phyloP scores from a whole-genome alignment of 2,888 invertebrate genomes.

The Lasioglossum malachurum region DNA sequence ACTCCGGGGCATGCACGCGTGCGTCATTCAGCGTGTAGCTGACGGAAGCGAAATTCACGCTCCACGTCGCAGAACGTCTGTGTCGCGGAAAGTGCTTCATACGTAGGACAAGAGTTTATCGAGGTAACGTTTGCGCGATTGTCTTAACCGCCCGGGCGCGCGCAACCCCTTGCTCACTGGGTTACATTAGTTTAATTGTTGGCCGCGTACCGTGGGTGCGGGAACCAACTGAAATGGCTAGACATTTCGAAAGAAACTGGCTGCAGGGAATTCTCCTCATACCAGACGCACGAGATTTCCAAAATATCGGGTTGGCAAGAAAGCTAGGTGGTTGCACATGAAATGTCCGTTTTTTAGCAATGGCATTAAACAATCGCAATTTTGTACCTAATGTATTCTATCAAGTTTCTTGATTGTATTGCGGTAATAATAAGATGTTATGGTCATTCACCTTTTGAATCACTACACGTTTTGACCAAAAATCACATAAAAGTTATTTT shows the following conservation, averaged over 20 bases:
- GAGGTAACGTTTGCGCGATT: background rate
- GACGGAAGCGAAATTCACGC: conserved; percentile 43
- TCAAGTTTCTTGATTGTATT: too few species aligned
- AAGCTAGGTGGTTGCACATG: too few species aligned
- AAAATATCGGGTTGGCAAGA: too few species aligned
- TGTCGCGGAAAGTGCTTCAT: background rate
- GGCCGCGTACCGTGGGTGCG: background rate
- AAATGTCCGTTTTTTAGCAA: too few species aligned
- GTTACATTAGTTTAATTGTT: conserved; percentile 4
- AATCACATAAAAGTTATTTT: too few species aligned
- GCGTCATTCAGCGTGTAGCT: background rate
- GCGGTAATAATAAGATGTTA: too few species aligned
- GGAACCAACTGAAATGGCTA: background rate
- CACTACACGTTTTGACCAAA: too few species aligned
- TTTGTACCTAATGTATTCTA: too few species aligned
- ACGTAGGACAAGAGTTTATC: background rate
- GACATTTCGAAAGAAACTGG: background rate
- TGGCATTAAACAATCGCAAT: too few species aligned
- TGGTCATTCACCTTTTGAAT: too few species aligned
- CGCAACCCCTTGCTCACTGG: background rate
- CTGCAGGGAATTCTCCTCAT: background rate
- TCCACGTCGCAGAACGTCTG: conserved; percentile 22
- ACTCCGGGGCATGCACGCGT: conserved; percentile 31
- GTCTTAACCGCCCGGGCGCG: conserved; percentile 4
- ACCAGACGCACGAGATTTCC: background rate